Conservation (phyloP, 2,113 vertebrate species). For the Istiophorus platypterus region DNA sequence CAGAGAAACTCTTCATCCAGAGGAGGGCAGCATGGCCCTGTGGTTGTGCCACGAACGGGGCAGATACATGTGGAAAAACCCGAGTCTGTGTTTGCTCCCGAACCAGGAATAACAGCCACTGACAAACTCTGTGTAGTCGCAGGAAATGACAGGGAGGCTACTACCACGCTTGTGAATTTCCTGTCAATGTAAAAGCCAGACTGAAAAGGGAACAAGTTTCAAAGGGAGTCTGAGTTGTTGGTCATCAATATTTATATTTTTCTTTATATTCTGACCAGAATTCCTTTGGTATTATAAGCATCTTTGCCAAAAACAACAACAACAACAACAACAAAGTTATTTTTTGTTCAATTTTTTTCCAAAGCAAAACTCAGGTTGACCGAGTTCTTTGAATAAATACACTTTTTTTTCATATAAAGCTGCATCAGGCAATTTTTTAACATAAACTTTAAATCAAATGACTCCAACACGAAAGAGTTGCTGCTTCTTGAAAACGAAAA, state of each 20-base stretch:
- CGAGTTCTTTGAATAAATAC: too few species aligned
- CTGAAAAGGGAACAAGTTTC: neutral
- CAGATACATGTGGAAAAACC: neutral
- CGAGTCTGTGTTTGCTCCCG: neutral
- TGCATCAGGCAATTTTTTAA: too few species aligned
- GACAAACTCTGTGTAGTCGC: neutral
- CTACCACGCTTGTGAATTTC: neutral
- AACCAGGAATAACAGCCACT: conserved; percentile 7
- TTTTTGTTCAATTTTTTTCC: too few species aligned
- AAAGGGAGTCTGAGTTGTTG: neutral
- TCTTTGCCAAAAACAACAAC: too few species aligned
- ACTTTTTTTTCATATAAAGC: too few species aligned
- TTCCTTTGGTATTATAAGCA: neutral
- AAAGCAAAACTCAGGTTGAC: neutral
- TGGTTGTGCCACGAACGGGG: too few species aligned
- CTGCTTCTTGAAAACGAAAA: too few species aligned
- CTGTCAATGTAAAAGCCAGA: conserved; percentile 27
- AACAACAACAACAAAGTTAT: too few species aligned
- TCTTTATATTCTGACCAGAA: neutral
- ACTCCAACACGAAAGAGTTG: too few species aligned
- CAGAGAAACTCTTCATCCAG: conserved; percentile 1
- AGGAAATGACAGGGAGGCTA: neutral
- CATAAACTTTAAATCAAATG: too few species aligned
- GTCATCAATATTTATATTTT: neutral
- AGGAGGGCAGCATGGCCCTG: neutral